These are phyloP conservation scores for Ectemnius continuus DNA, from an alignment of 2,888 invertebrate species.

Conservation along the genomic window DNA sequence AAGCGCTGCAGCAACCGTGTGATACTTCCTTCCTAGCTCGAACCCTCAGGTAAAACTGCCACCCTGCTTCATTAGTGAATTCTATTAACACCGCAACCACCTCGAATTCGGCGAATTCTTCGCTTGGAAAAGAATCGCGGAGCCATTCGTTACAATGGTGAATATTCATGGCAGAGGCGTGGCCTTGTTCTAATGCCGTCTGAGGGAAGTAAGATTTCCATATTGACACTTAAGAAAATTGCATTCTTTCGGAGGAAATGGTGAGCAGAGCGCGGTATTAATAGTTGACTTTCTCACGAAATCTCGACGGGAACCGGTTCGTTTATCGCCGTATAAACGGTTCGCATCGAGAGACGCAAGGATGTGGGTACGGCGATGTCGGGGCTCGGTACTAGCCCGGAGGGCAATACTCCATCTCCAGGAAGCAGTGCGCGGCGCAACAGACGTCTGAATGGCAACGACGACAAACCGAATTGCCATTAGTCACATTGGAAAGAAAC, in stretches of 20 bases:
- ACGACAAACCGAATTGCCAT: constrained; percentile 53
- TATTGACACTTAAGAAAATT: too few species aligned
- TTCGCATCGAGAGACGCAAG: constrained; percentile 5
- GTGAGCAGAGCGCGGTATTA: background rate
- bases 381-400: background rate
- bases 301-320: constrained; percentile 18
- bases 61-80: too few species aligned
- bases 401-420: constrained; percentile 10
- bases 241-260: background rate
- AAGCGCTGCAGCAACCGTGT: constrained; percentile 12
- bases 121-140: too few species aligned
- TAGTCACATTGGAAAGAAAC: constrained; percentile 45
- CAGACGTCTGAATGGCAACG: constrained; percentile 18
- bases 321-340: constrained; percentile 16
- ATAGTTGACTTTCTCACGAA: constrained; percentile 35
- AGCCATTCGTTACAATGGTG: too few species aligned
- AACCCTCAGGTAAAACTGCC: background rate
- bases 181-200: background rate
- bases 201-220: too few species aligned
- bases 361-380: background rate
- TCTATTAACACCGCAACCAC: too few species aligned
- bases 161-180: too few species aligned
- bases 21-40: constrained; percentile 7
- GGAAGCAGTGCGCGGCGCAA: constrained; percentile 11
- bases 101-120: too few species aligned